Base-by-base conservation (phyloP, 2,797 vertebrate genomes). In the Tachyglossus aculeatus region DNA sequence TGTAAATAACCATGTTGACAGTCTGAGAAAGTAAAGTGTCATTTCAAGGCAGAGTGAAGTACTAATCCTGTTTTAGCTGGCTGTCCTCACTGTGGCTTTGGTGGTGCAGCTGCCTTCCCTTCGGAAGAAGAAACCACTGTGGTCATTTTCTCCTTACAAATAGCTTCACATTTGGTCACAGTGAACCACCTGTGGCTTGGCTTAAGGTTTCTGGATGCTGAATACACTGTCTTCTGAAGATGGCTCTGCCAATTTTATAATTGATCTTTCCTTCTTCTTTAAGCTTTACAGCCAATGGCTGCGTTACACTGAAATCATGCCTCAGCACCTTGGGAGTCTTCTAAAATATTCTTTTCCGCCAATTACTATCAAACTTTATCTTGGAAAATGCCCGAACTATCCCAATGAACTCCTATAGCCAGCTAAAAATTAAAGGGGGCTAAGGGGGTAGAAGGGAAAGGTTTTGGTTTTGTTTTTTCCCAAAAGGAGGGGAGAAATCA, bases 181-280 rank as follows among this genome's bases (percentile, higher is more conserved):
- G 31, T 41, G 75, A 88, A 80, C 79, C 72, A 62, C 67, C 43
- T 54, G 63, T 44, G 81, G 65, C 79, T 86, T 86, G 51, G 66
- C 36, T 54, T 72, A 74, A 38, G 52, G 39, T 57, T 62, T 85
- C 57, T 81, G 70, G 70, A 82, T 71, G 67, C 51, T 27, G 39
- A 71, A 56, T 65, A 48, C 25, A 62, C 40, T 16, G 36, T 55
- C 40, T 75, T 27, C 21, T 71, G 70, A 41, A 37, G 32, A 53
- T 52, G 58, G 34, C 29, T 48, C 54, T 38, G 77, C 69, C 81
- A 85, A 41, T 71, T 73, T 68, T 81, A 72, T 64, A 76, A 78
- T 77, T 79, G 85, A 82, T 88, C 55, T 68, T 87, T 90, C 79
- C 87, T 82, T 78, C 56, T 37, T 40, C 60, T 74, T 14, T 38